phyloP scores from a whole-genome alignment of 2,888 invertebrate genomes.

The Sphecodes monilicornis region DNA sequence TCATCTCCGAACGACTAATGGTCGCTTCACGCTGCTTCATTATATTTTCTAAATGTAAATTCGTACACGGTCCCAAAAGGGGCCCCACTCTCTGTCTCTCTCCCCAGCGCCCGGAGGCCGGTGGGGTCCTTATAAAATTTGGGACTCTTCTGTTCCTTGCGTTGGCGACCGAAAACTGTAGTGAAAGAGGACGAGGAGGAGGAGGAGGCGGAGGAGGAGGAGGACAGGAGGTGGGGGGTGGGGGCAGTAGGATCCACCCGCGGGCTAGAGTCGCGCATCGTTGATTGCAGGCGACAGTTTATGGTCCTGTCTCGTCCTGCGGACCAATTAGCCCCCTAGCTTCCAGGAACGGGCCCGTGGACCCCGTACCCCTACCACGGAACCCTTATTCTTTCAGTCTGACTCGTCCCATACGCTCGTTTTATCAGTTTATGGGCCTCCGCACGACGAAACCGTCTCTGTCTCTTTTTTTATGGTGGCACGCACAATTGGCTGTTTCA shows the following conservation, averaged over 20 bases:
- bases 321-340: conserved; percentile 82
- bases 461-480: conserved; percentile 20
- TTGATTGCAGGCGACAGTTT: conserved; percentile 84
- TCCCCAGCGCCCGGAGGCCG: conserved; percentile 72
- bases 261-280: conserved; percentile 78
- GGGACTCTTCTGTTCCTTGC: conserved; percentile 63
- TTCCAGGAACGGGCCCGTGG: conserved; percentile 80
- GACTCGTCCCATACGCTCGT: conserved; percentile 48
- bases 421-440: conserved; percentile 72
- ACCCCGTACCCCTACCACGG: conserved; percentile 31
- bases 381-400: conserved; percentile 12
- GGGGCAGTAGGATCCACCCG: conserved; percentile 63
- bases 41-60: conserved; percentile 85
- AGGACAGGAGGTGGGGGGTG: neutral
- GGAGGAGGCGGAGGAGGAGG: neutral
- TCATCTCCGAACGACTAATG: conserved; percentile 84
- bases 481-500: neutral
- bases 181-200: conserved; percentile 16
- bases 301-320: conserved; percentile 80
- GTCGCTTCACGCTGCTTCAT: conserved; percentile 84
- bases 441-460: conserved; percentile 41
- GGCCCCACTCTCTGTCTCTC: conserved; percentile 65
- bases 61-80: conserved; percentile 79
- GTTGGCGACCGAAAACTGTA: conserved; percentile 22
- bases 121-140: conserved; percentile 80